These are phyloP conservation scores for Sebastes matsubarae DNA, from an alignment of 2,797 vertebrate species.

Conservation along the genomic window DNA sequence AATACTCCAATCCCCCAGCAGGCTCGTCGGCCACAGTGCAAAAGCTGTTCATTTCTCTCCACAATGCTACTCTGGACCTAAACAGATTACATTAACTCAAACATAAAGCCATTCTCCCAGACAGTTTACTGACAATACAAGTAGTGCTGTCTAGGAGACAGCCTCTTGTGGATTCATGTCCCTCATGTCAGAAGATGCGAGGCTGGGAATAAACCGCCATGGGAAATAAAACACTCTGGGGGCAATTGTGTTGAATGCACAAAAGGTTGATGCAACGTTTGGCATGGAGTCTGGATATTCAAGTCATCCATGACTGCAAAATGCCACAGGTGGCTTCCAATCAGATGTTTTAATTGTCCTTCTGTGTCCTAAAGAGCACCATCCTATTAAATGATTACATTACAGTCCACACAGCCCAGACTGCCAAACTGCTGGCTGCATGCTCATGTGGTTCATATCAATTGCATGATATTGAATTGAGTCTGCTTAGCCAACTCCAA, in stretches of 20 bases:
- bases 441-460: neutral
- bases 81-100: constrained; percentile 18
- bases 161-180: constrained; percentile 10
- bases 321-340: constrained; percentile 3
- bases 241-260: neutral
- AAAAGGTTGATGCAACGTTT: neutral
- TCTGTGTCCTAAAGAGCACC: neutral
- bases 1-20: neutral
- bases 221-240: constrained; percentile 19
- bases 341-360: constrained; percentile 17
- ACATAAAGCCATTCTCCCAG: constrained; percentile 44
- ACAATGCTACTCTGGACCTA: constrained; percentile 5
- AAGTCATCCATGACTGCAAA: neutral
- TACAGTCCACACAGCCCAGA: neutral
- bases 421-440: constrained; percentile 5
- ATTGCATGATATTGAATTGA: neutral
- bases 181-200: neutral
- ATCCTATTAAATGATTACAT: neutral
- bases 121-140: constrained; percentile 35
- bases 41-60: constrained; percentile 6
- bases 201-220: constrained; percentile 21
- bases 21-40: neutral
- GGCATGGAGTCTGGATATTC: neutral
- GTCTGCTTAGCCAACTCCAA: neutral
- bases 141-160: constrained; percentile 62